Evolutionary conservation across 2,888 invertebrate species (phyloP), one percentile per base, ranked within the genome.

Genomic region (Monochamus alternatus): DNA sequence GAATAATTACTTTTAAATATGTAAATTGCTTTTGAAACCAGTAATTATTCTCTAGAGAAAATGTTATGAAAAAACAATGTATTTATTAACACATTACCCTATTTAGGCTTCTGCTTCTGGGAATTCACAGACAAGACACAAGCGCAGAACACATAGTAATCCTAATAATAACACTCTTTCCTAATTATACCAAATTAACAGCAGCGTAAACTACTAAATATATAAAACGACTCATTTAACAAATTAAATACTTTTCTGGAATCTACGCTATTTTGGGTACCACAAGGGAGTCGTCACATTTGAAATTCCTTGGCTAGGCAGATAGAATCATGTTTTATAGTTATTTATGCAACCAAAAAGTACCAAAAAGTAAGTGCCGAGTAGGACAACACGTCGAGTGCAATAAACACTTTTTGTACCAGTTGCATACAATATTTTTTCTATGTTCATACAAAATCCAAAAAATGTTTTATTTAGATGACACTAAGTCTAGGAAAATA

Each of bases 1-100:
- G 38, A 38, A 22, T 30, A 71, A 63, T 71, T 63, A 38, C 38
- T 71, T 71, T 59, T 52, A 71, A 62, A 71, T 71, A 71, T 71
- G 71, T 44, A 71, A 63, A 71, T 63, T 71, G 63, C 8, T 52
- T 31, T 62, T 71, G 62, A 63, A 71, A 51, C 52, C 71, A 22
- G 51, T 47, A 71, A 63, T 71, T 52, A 71, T 62, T 9, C 71
- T 63, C 63, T 1, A 5, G 71, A 38, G 63, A 9, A 8, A 10
- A 30, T 31, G 32, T 51, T 32, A 71, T 71, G 52, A 31, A 71
- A 71, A 71, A 62, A 62, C 44, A 38, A 38, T 43, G 63, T 44
- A 43, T 60, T 10, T 47, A 69, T 59, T 69, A 69, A 71, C 71
- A 31, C 71, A 52, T 52, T 12, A 62, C 12, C 62, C 69, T 71